Evolutionary conservation across 2,888 invertebrate genomes (phyloP).

Genomic region (Hanleya hanleyi): DNA sequence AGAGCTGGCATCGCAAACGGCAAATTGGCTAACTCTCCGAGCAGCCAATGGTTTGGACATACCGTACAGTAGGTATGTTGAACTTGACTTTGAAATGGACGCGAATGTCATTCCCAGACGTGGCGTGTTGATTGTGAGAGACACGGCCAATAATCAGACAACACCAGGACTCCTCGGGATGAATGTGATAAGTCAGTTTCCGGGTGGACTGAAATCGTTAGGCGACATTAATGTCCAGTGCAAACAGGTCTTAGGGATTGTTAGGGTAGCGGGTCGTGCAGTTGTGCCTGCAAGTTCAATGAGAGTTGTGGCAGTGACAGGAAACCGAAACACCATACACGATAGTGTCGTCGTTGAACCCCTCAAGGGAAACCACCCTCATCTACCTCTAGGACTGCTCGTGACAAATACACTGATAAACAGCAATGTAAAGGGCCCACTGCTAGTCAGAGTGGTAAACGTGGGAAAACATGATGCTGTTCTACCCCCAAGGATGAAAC

Average conservation of each 20-base stretch:
- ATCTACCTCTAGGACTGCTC: neutral
- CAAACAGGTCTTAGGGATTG: neutral
- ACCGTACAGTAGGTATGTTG: slow-evolving; percentile 29
- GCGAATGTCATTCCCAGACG: neutral
- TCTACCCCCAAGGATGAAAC: too few species aligned
- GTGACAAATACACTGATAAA: neutral
- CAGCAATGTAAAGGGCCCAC: neutral
- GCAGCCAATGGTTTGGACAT: slow-evolving; percentile 22
- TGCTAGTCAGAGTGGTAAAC: neutral
- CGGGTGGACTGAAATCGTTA: neutral
- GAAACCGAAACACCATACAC: neutral
- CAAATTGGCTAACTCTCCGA: neutral
- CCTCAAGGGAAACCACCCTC: neutral
- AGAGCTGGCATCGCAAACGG: neutral
- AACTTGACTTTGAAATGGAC: slow-evolving; percentile 19
- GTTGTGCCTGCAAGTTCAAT: neutral
- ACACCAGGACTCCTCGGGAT: too few species aligned
- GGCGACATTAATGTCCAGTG: neutral
- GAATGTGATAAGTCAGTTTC: neutral
- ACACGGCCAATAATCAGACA: too few species aligned
- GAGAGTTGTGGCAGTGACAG: neutral
- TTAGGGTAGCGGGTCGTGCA: neutral
- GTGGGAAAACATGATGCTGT: neutral
- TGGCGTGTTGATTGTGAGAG: neutral
- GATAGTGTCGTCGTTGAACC: neutral